These are phyloP conservation scores for Lordiphosa fenestrarum DNA, from an alignment of 2,888 invertebrate species.

Conservation along the genomic window DNA sequence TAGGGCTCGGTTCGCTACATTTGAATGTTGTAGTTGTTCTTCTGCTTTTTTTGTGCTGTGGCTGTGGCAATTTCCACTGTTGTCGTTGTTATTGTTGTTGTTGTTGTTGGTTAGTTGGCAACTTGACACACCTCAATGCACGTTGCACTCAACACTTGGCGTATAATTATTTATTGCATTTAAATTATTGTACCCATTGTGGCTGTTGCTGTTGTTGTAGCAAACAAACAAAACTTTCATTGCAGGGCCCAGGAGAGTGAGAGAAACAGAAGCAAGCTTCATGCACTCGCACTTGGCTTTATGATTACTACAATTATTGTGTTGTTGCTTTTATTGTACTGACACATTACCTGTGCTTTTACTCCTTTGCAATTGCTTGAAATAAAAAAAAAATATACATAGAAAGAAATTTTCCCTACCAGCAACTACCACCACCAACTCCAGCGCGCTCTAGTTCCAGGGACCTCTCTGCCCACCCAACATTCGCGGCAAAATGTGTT, in stretches of 20 bases:
- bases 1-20: slow-evolving; percentile 26
- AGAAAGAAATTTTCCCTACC: slow-evolving; percentile 22
- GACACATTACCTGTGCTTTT: slow-evolving; percentile 6
- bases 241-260: slow-evolving; percentile 11
- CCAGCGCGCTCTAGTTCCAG: too few species aligned
- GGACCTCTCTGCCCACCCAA: neutral
- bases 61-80: slow-evolving; percentile 14
- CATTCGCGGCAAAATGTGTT: slow-evolving; percentile 65
- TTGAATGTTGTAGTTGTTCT: slow-evolving; percentile 44
- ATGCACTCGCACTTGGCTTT: slow-evolving; percentile 73
- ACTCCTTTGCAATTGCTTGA: slow-evolving; percentile 30
- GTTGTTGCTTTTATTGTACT: slow-evolving; percentile 26
- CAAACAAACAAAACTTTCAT: slow-evolving; percentile 12
- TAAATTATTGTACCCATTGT: slow-evolving; percentile 68
- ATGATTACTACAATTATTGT: slow-evolving; percentile 70
- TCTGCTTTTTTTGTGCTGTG: slow-evolving; percentile 31
- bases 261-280: slow-evolving; percentile 28
- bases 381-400: slow-evolving; percentile 11
- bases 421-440: neutral
- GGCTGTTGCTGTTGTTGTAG: slow-evolving; percentile 36
- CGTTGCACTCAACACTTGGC: slow-evolving; percentile 74
- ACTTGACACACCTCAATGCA: slow-evolving; percentile 70
- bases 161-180: slow-evolving; percentile 77
- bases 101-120: slow-evolving; percentile 49
- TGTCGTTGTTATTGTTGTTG: slow-evolving; percentile 13